Evolutionary conservation across 2,888 invertebrate genomes (phyloP).

Genomic region (Napeogenes inachia): DNA sequence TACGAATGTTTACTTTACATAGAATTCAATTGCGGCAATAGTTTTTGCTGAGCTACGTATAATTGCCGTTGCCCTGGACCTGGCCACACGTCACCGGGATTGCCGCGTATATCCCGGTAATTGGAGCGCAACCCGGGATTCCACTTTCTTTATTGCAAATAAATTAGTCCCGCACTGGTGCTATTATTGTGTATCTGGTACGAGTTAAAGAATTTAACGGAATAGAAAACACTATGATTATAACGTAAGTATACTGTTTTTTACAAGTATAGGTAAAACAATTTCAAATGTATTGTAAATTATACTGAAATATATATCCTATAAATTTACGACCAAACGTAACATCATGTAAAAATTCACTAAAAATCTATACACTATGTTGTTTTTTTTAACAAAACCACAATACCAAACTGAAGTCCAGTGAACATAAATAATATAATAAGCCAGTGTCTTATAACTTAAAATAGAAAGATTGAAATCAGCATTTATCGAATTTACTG

Average conservation of each 20-base stretch:
- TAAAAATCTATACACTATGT: neutral
- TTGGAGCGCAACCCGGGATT: constrained; percentile 74
- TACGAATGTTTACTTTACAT: constrained; percentile 30
- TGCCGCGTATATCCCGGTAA: constrained; percentile 75
- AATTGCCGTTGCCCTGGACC: constrained; percentile 63
- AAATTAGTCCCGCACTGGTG: constrained; percentile 71
- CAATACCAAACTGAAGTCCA: neutral
- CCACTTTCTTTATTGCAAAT: constrained; percentile 77
- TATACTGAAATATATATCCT: too few relatives aligned
- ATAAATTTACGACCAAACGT: too few relatives aligned
- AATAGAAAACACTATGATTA: too few relatives aligned
- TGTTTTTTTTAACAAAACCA: neutral
- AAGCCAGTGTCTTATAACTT: neutral
- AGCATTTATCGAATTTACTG: constrained; percentile 45
- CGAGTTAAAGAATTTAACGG: constrained; percentile 26
- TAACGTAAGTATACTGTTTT: too few relatives aligned
- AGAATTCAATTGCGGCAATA: constrained; percentile 46
- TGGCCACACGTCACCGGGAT: constrained; percentile 71
- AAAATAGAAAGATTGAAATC: constrained; percentile 8
- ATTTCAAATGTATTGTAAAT: too few relatives aligned
- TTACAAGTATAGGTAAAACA: too few relatives aligned
- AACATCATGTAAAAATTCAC: too few relatives aligned
- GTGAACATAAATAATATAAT: neutral
- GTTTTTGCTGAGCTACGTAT: constrained; percentile 59
- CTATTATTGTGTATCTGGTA: constrained; percentile 51